These are phyloP conservation scores for Uropetala carovei DNA, from an alignment of 2,888 invertebrate genomes.

Conservation along the genomic window DNA sequence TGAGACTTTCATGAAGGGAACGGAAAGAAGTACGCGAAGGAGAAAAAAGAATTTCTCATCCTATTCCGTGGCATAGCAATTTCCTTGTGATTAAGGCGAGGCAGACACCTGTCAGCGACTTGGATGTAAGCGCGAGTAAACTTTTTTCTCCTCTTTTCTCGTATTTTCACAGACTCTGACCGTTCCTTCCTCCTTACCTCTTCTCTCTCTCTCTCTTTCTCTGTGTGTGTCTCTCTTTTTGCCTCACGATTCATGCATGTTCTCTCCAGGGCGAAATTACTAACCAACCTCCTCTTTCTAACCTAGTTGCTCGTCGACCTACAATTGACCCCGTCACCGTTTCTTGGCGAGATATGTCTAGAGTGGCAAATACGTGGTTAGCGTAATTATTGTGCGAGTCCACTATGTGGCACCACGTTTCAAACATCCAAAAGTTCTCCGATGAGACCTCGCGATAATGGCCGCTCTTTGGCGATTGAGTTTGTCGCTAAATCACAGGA, in stretches of 20 bases:
- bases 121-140: conserved; percentile 4
- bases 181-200: background rate
- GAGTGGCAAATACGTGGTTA: background rate
- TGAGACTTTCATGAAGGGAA: background rate
- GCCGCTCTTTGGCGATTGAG: background rate
- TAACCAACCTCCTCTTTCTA: background rate
- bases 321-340: background rate
- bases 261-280: background rate
- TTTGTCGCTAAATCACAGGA: background rate
- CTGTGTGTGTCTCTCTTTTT: background rate
- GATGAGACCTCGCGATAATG: background rate
- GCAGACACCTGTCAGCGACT: background rate
- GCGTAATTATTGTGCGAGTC: background rate
- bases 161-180: background rate
- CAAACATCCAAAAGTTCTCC: background rate
- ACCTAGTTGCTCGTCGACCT: background rate
- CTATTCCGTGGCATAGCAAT: conserved; percentile 1
- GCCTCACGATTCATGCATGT: background rate
- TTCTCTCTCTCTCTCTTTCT: background rate
- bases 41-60: background rate
- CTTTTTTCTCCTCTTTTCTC: background rate
- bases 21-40: background rate
- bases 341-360: background rate
- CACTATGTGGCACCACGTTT: background rate
- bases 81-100: conserved; percentile 16